These are phyloP conservation scores for Enteromius argenteus DNA, from an alignment of 2,797 vertebrate genomes.

Conservation along the genomic window DNA sequence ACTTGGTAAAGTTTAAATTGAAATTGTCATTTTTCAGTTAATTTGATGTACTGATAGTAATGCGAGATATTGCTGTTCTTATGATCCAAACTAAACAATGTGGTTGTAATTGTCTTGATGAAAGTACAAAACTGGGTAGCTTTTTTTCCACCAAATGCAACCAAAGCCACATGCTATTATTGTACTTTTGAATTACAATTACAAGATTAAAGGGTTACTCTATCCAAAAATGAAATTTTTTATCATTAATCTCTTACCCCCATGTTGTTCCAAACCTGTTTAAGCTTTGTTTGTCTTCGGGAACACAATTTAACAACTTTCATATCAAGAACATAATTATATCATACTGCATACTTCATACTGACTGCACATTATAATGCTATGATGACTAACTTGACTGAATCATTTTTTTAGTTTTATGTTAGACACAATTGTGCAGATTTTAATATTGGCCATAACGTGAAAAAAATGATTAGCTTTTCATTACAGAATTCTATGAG, in stretches of 20 bases:
- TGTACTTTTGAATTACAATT: not conserved
- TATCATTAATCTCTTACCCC: no score
- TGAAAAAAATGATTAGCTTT: not conserved
- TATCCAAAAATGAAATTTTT: no score
- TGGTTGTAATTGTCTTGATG: conserved; percentile 19
- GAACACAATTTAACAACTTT: not conserved
- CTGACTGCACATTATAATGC: not conserved
- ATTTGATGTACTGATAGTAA: not conserved
- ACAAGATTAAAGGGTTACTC: no score
- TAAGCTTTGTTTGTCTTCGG: no score
- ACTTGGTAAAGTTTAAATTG: not conserved
- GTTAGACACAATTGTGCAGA: not conserved
- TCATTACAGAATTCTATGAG: not conserved
- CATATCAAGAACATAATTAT: not conserved
- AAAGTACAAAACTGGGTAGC: not conserved
- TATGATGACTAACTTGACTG: not conserved
- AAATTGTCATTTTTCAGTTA: not conserved
- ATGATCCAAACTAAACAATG: not conserved
- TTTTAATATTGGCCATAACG: not conserved
- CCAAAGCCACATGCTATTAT: not conserved
- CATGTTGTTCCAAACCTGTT: no score
- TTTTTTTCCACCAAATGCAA: not conserved
- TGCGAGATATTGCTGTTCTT: not conserved
- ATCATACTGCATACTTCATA: not conserved
- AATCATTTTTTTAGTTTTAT: not conserved